These are phyloP conservation scores for Megaceryle torquata DNA, from an alignment of 2,113 vertebrate genomes.

Conservation along the genomic window DNA sequence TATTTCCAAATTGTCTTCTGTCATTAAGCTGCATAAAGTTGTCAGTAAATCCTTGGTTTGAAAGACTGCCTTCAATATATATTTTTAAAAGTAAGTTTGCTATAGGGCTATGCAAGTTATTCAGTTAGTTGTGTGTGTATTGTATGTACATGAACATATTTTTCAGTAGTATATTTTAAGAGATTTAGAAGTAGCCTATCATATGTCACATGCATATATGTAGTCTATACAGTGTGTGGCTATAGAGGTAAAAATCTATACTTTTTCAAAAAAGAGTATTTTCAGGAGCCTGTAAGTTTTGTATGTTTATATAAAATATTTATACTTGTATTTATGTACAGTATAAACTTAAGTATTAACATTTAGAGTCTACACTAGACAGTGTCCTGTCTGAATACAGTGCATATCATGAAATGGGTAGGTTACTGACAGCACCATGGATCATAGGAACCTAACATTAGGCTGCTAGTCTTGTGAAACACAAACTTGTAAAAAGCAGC, in stretches of 20 bases:
- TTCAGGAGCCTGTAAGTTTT: background rate
- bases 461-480: background rate
- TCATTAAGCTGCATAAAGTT: background rate
- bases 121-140: background rate
- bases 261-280: background rate
- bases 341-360: background rate
- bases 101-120: background rate
- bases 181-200: background rate
- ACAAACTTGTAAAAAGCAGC: background rate
- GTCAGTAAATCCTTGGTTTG: background rate
- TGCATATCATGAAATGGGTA: background rate
- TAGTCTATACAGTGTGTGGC: background rate
- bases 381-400: background rate
- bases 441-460: background rate
- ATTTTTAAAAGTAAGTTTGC: background rate
- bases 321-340: background rate
- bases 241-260: background rate
- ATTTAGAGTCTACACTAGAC: background rate
- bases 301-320: background rate
- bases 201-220: background rate
- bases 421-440: background rate
- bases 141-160: background rate
- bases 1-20: background rate
- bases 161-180: background rate
- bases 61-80: background rate